Base-by-base conservation (phyloP, 2,888 invertebrate genomes). In the Chrysolina americana region DNA sequence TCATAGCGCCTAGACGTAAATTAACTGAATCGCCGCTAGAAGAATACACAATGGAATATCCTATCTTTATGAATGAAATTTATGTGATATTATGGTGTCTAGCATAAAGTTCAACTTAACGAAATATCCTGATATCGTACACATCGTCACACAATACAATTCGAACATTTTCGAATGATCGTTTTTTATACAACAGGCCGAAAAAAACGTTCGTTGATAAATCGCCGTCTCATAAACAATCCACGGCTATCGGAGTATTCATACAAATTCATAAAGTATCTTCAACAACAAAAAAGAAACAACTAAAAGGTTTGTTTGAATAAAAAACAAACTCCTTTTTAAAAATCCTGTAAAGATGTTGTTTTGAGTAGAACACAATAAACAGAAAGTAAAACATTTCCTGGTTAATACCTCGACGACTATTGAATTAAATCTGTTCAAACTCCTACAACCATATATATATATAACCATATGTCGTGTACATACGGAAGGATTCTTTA, bases 1-100 rank as follows among this genome's bases (percentile, higher is more conserved):
- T 59, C 59, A 59, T 59, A 59, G 59, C 59, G 59, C 59, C 59
- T 59, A 28, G 59, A 59, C 59, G 59, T 59, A 59, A 59, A 59
- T 59, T 59, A 59, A 59, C 59, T 36, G 59, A 59, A 59, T 28
- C 59, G 28, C 59, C 59, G 59, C 36, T 59, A 59, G 59, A 59
- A 59, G 59, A 59, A 23, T 59, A 59, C 28, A 59, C 59, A 59
- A 59, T 59, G 59, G 59, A 59, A 59, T 36, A 36, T 28, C 59
- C 28, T 59, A 59, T 59, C 36, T 59, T 59, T 36, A 59, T 59
- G 59, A 59, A 59, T 59, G 59, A 36, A 59, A 59, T 59, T 59
- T 59, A 59, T 59, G 59, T 59, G 59, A 59, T 59, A 59, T 59
- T 59, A 59, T 59, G 15, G 59, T 59, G 59, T 59, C 59, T 59